Evolutionary conservation across 2,888 invertebrate species (phyloP).

Genomic region (Eutolmus rufibarbis): DNA sequence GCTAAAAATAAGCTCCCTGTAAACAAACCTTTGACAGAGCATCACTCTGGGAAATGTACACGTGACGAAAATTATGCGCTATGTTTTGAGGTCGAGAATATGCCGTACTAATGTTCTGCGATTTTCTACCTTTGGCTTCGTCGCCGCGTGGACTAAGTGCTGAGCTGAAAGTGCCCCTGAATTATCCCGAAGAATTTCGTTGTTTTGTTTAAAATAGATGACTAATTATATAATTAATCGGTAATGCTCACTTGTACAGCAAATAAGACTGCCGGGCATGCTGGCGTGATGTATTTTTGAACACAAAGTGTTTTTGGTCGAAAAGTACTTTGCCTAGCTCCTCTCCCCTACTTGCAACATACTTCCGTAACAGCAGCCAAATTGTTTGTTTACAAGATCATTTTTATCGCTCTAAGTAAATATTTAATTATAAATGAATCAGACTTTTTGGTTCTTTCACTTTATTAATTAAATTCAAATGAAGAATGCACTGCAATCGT

Average conservation of each 20-base stretch:
- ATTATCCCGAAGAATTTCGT: not conserved
- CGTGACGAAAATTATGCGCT: constrained; percentile 12
- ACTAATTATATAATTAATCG: constrained; percentile 27
- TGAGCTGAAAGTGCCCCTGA: not conserved
- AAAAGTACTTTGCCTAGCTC: not conserved
- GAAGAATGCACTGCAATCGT: not conserved
- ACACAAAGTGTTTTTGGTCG: not conserved
- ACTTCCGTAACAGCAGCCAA: not conserved
- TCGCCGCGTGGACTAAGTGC: not conserved
- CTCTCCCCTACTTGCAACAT: not conserved
- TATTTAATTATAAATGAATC: not conserved
- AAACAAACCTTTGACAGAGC: constrained; percentile 22
- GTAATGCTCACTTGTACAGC: not conserved
- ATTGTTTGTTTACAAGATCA: not conserved
- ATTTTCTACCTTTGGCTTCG: not conserved
- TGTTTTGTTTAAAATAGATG: constrained; percentile 31
- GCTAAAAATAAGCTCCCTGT: constrained; percentile 11
- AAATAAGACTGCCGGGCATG: not conserved
- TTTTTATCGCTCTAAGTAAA: not conserved
- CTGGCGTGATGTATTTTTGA: not conserved
- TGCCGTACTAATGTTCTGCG: not conserved
- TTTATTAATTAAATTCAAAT: not conserved
- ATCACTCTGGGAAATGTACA: not conserved
- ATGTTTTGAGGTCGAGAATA: not conserved
- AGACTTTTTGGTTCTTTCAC: not conserved